Evolutionary conservation across 2,797 vertebrate species (phyloP), one percentile per base, ranked within the genome.

Genomic region (Rhadinocentrus ornatus): DNA sequence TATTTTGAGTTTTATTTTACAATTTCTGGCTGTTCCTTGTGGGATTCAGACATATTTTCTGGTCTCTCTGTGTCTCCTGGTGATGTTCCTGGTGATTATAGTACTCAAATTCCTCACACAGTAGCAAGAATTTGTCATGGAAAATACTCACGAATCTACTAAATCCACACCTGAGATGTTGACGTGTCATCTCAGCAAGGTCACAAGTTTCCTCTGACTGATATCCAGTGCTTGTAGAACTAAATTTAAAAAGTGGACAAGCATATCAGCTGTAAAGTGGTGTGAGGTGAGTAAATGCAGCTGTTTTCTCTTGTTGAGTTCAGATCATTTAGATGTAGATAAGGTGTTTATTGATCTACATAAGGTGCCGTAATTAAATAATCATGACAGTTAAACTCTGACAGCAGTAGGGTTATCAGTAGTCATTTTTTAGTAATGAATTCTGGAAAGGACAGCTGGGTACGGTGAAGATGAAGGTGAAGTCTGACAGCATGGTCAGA

Each of bases 201-300:
- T 83, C 39, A 79, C 34, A 41, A 66, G 67, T 87, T 90, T 87
- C 86, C 73, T 69, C 61, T 60, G 61, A 65, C 39, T 34, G 8
- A 66, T 44, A 62, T 53, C 70, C 31, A 71, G 13, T 29, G 50
- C 37, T 35, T 69, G 66, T 75, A 41, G 6, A 41, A 16, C 37
- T 41, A 41, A 41, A 16, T 41, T 41, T 2, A 72, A 68, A 69
- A 27, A 70, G 27, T n/a, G 55, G 24, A 56, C 26, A 13, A 60
- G 31, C 22, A 62, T 16, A 35, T 34, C 50, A 27, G 22, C 12
- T 10, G 12, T 24, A 4, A 60, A 73, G 58, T 56, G 11, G 18
- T 48, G 60, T 61, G 64, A 79, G 62, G 62, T 24, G 48, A 1
- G 48, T 31, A 37, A 37, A 31, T 3, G 29, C 44, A 34, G 57